Evolutionary conservation across 2,888 invertebrate genomes (phyloP).

Genomic region (Cheilosia pagana): DNA sequence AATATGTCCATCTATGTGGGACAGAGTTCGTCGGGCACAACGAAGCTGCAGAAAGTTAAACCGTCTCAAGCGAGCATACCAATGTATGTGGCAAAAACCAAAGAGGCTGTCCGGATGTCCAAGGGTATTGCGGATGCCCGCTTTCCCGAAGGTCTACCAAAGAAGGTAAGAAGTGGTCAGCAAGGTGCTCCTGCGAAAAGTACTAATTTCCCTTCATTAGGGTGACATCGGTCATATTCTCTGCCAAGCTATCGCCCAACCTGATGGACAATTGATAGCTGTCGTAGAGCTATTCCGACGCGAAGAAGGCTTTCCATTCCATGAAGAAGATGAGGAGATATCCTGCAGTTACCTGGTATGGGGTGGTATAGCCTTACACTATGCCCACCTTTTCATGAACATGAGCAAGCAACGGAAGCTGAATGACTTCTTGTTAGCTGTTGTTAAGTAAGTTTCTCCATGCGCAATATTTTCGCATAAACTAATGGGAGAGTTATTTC

Average conservation of each 20-base stretch:
- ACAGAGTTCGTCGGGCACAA: slow-evolving; percentile 79
- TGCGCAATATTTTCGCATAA: background rate
- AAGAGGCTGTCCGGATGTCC: slow-evolving; percentile 84
- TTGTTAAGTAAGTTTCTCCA: slow-evolving; percentile 88
- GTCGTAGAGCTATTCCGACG: slow-evolving; percentile 88
- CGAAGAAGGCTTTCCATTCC: slow-evolving; percentile 84
- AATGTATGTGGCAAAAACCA: slow-evolving; percentile 83
- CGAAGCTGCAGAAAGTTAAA: slow-evolving; percentile 78
- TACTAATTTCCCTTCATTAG: slow-evolving; percentile 77
- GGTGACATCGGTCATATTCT: slow-evolving; percentile 84
- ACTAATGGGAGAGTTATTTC: background rate
- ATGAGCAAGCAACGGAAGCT: slow-evolving; percentile 89
- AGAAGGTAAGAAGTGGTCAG: slow-evolving; percentile 78
- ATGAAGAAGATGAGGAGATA: slow-evolving; percentile 88
- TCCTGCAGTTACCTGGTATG: slow-evolving; percentile 87
- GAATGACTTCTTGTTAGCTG: slow-evolving; percentile 90
- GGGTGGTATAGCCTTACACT: slow-evolving; percentile 89
- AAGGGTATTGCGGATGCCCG: slow-evolving; percentile 83
- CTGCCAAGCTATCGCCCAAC: slow-evolving; percentile 87
- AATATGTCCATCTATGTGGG: slow-evolving; percentile 82
- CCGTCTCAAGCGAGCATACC: slow-evolving; percentile 77
- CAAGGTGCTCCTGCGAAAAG: background rate
- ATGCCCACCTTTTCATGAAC: slow-evolving; percentile 87
- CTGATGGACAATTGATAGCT: slow-evolving; percentile 87
- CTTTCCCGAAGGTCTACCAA: slow-evolving; percentile 84